These are phyloP conservation scores for Eupithecia vulgata DNA, from an alignment of 2,888 invertebrate species.

Conservation along the genomic window DNA sequence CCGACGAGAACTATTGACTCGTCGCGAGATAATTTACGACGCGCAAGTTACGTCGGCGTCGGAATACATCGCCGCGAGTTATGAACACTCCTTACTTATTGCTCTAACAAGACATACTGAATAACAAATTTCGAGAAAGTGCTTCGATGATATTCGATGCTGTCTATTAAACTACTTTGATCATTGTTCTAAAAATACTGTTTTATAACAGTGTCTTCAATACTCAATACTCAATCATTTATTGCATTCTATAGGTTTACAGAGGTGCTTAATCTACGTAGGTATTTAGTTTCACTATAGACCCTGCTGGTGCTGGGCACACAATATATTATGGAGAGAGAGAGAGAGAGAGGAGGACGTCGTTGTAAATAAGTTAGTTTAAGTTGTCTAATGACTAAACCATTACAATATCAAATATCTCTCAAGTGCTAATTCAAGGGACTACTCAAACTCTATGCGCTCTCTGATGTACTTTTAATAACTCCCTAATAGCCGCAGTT, in stretches of 20 bases:
- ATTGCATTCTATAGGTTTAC: too few relatives aligned
- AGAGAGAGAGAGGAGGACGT: too few relatives aligned
- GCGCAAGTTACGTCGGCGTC: constrained; percentile 21
- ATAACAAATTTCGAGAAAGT: neutral
- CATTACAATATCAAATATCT: constrained; percentile 42
- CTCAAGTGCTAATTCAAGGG: constrained; percentile 29
- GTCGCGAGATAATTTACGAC: constrained; percentile 35
- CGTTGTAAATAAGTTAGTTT: too few relatives aligned
- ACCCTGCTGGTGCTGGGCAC: too few relatives aligned
- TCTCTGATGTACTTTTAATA: constrained; percentile 70
- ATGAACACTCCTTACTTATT: neutral
- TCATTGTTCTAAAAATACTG: constrained; percentile 9
- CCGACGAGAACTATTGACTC: too few relatives aligned
- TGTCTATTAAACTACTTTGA: neutral
- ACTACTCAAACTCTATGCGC: constrained; percentile 34
- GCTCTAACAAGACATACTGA: neutral
- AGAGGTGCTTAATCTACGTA: too few relatives aligned
- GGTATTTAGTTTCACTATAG: too few relatives aligned
- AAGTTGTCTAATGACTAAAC: constrained; percentile 34
- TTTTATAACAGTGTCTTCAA: constrained; percentile 10
- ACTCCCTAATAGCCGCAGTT: constrained; percentile 39
- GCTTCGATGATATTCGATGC: neutral
- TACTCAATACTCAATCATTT: too few relatives aligned
- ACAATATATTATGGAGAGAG: too few relatives aligned
- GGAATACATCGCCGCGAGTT: constrained; percentile 10